Evolutionary conservation across 1,140 invertebrate species (phyloP).

Genomic region (Drosophila ogumai): DNA sequence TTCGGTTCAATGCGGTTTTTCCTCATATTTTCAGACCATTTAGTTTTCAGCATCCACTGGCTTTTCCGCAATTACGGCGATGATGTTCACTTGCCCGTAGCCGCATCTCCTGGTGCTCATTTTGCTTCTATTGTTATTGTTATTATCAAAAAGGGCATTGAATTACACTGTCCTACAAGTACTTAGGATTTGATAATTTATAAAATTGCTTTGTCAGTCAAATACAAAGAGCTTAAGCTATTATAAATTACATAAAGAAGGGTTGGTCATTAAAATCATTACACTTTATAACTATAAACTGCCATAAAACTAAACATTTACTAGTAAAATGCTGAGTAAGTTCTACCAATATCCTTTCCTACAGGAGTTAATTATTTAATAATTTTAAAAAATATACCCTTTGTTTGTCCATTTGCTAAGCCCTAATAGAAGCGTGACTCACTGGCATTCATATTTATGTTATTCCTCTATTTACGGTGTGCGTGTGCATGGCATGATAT

Average conservation of each 20-base stretch:
- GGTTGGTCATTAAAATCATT: too few species aligned
- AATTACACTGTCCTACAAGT: background rate
- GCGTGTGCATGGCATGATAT: conserved; percentile 43
- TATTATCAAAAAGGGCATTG: conserved; percentile 3
- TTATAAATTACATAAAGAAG: background rate
- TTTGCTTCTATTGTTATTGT: conserved; percentile 21
- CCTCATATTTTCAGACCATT: conserved; percentile 13
- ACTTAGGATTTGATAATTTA: background rate
- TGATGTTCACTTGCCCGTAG: conserved; percentile 29
- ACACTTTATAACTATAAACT: too few species aligned
- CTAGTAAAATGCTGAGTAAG: background rate
- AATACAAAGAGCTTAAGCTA: background rate
- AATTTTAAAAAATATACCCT: background rate
- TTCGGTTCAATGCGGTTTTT: conserved; percentile 16
- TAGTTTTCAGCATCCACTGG: conserved; percentile 43
- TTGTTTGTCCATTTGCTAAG: conserved; percentile 12
- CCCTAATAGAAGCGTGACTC: conserved; percentile 60
- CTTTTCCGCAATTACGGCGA: conserved; percentile 41
- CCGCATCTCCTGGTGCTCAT: conserved; percentile 24
- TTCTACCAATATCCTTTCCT: background rate
- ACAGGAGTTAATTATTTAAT: background rate
- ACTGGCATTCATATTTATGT: conserved; percentile 25
- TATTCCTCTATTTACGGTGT: conserved; percentile 7
- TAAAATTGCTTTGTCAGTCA: background rate
- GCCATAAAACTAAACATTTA: background rate